Evolutionary conservation across 2,797 vertebrate species (phyloP), one percentile per base, ranked within the genome.

Genomic region (Danio aesculapii): DNA sequence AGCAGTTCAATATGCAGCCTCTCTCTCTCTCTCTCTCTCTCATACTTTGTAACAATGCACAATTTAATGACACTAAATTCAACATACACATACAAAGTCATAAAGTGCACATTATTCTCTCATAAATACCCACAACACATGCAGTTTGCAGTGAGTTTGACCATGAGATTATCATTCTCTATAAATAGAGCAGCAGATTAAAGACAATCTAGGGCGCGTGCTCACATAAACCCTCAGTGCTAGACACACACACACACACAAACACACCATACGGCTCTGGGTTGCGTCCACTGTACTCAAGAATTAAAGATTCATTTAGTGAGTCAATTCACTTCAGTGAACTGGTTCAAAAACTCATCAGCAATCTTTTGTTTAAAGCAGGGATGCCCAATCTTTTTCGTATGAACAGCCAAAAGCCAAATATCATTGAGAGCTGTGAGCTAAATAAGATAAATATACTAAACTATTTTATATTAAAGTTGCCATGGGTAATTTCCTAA

Each of bases 181-280:
- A 87, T 86, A 84, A 83, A 84, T 86, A 87, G 81, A 57, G 21
- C 17, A 0, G 61, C 71, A 74, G 79, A 84, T 76, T 83, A 81
- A 67, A 80, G 61, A 74, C 75, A 77, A 83, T 81, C 52, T 81
- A 77, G 53, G 75, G 62, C 77, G 16, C 8, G 78, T 61, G 62
- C 68, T 39, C 39, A n/a, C 55, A 81, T 69, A 76, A 84, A 77
- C 73, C 77, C 58, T 43, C 55, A 2, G 12, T 43, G 43, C 14
- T 59, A 41, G 21, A 79, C 21, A 68, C 50, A 75, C 53, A 67
- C 7, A 59, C 72, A 71, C 53, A 30, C 30, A 30, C 30, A 30
- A 1, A 30, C 30, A 30, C 47, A 19, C 39, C 21, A 62, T 4
- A 75, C 21, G 16, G 21, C 73, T 63, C 14, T 62, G 46, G 53